These are phyloP conservation scores for Silurus glanis DNA, from an alignment of 2,113 vertebrate species.

Conservation along the genomic window DNA sequence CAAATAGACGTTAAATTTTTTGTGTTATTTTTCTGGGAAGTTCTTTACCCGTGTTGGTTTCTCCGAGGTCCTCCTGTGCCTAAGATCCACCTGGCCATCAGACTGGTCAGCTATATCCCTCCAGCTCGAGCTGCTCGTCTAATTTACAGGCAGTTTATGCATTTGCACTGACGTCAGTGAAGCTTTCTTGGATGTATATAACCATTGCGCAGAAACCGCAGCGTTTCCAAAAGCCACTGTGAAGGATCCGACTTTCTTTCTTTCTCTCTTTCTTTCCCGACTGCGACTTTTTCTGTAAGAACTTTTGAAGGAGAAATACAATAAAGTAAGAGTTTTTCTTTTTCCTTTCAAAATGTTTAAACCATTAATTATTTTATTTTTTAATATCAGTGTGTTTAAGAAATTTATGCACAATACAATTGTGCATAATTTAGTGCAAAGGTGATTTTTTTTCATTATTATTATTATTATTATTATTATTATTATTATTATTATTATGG, in stretches of 20 bases:
- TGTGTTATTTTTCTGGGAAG: no score
- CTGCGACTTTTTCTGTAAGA: slow-evolving; percentile 42
- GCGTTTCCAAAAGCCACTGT: slow-evolving; percentile 56
- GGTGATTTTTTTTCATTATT: not conserved
- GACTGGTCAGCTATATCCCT: slow-evolving; percentile 42
- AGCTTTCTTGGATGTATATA: slow-evolving; percentile 77
- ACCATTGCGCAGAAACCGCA: slow-evolving; percentile 57
- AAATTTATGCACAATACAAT: no score
- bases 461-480: no score
- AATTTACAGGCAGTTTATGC: slow-evolving; percentile 69
- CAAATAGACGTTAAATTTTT: not conserved
- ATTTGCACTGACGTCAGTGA: slow-evolving; percentile 81
- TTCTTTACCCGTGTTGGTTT: not conserved
- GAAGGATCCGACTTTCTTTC: slow-evolving; percentile 48
- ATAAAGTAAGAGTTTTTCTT: slow-evolving; percentile 56
- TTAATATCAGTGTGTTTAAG: no score
- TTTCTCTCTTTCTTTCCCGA: slow-evolving; percentile 22
- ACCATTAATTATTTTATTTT: not conserved
- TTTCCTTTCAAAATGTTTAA: not conserved
- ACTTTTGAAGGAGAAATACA: slow-evolving; percentile 49
- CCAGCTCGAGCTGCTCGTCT: slow-evolving; percentile 54
- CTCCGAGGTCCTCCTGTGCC: not conserved
- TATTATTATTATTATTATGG: no score
- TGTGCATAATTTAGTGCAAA: not conserved
- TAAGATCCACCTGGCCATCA: slow-evolving; percentile 30